Evolutionary conservation across 2,888 invertebrate species (phyloP).

Genomic region (Tetranychus truncatus): DNA sequence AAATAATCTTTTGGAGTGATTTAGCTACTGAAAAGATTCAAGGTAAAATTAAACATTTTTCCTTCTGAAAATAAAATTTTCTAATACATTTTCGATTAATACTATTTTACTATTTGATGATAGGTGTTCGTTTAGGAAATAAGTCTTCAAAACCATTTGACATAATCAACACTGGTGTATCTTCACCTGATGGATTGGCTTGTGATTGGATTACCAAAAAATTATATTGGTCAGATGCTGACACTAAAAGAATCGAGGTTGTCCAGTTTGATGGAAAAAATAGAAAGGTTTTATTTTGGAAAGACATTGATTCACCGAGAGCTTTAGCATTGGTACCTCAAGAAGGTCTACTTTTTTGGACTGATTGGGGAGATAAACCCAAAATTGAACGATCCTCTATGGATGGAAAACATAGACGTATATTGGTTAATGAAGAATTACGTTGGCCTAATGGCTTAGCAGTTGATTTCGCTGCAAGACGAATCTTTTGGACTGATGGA

Average conservation of each 20-base stretch:
- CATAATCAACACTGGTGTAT: constrained; percentile 51
- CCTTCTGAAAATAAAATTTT: too few species aligned
- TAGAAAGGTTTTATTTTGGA: constrained; percentile 71
- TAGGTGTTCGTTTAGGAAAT: constrained; percentile 27
- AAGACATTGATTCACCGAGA: constrained; percentile 66
- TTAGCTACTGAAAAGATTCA: constrained; percentile 64
- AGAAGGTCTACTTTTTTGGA: constrained; percentile 52
- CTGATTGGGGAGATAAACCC: constrained; percentile 79
- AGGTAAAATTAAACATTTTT: constrained; percentile 16
- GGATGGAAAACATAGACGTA: constrained; percentile 63
- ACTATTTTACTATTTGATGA: not conserved
- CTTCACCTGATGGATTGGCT: constrained; percentile 71
- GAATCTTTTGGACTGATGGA: constrained; percentile 81
- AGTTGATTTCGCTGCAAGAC: constrained; percentile 54
- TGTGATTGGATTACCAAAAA: constrained; percentile 82
- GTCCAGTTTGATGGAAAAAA: constrained; percentile 50
- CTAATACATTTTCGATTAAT: not conserved
- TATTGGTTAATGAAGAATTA: constrained; percentile 62
- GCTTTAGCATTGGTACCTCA: constrained; percentile 43
- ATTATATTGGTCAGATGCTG: constrained; percentile 78
- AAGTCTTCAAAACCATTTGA: constrained; percentile 29
- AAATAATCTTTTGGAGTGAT: constrained; percentile 76
- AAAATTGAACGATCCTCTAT: constrained; percentile 65
- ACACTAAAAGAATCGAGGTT: constrained; percentile 71
- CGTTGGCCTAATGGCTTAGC: constrained; percentile 89